phyloP scores from a whole-genome alignment of 2,888 invertebrate genomes.

The Acleris emargana region DNA sequence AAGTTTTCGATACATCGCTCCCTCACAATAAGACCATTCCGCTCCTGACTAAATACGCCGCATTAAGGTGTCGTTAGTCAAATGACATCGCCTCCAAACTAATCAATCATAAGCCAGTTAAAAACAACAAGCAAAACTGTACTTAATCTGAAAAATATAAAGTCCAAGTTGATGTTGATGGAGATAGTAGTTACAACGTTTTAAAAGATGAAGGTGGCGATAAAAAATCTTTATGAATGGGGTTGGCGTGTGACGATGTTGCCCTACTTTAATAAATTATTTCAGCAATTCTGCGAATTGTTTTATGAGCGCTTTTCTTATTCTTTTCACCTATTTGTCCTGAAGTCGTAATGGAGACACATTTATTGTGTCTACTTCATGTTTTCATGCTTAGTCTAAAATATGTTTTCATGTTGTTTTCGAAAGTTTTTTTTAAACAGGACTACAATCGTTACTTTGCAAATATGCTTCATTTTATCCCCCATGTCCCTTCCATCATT shows the following conservation, averaged over 20 bases:
- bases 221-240: conserved; percentile 75
- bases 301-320: conserved; percentile 58
- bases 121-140: conserved; percentile 36
- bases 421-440: conserved; percentile 14
- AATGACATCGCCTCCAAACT: conserved; percentile 57
- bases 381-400: background rate
- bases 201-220: conserved; percentile 40
- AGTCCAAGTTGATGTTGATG: conserved; percentile 37
- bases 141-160: conserved; percentile 35
- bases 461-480: conserved; percentile 59
- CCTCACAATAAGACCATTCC: conserved; percentile 73
- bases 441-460: conserved; percentile 44
- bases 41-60: conserved; percentile 75
- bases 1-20: conserved; percentile 81
- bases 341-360: conserved; percentile 3
- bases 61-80: conserved; percentile 81
- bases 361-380: background rate
- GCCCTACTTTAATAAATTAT: conserved; percentile 73
- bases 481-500: conserved; percentile 70
- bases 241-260: conserved; percentile 67
- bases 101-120: conserved; percentile 41
- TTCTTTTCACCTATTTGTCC: conserved; percentile 38
- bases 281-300: conserved; percentile 66
- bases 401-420: background rate
- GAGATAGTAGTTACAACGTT: conserved; percentile 37